Base-by-base conservation (phyloP, 2,888 invertebrate species). In the Drosophila recens region DNA sequence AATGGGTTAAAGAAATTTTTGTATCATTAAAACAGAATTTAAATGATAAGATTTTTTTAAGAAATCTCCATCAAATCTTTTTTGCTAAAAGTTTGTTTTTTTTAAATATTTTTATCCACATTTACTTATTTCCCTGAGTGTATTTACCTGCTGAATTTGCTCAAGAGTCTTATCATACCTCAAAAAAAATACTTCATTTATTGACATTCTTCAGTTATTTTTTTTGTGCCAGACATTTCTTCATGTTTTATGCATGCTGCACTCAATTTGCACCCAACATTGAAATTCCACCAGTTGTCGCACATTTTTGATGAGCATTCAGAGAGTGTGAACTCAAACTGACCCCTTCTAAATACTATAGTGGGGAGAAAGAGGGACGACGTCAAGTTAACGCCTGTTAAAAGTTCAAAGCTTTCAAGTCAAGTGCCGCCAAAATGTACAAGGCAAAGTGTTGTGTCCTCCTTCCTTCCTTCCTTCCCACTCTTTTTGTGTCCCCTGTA, bases 201-300 rank as follows among this genome's bases (percentile, higher is more conserved):
- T 72, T 66, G 72, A 65, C 59, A 72, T 72, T 72, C 67, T 66
- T 56, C 3, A 33, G 56, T 6, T 56, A 20, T 13, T 20, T 30
- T 20, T 30, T 48, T 30, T 33, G 46, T 42, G 61, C 63, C 80
- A 85, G 87, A 88, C 83, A 82, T 63, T 72, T 63, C 54, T 66
- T 79, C 69, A 83, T 88, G 72, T 80, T 80, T 83, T 82, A 83
- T 88, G 87, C 88, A 83, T 79, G 51, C 53, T 68, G 67, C 82
- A 73, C 66, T 68, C 66, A 67, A 65, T 79, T 63, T 77, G 58
- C 43, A 51, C 51, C 61, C 59, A 62, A 59, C 67, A 66, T 62
- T 53, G 61, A 64, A 75, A 77, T 87, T 80, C 65, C 62, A 59
- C 17, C 20, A 66, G 53, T 59, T 56, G 63, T 27, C 49, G 49